Percentiles rank a stretch among this genome's conserved stretches.
These are phyloP conservation scores for Cenopis cana DNA, from an alignment of 2,888 invertebrate genomes.

Conservation along the genomic window DNA sequence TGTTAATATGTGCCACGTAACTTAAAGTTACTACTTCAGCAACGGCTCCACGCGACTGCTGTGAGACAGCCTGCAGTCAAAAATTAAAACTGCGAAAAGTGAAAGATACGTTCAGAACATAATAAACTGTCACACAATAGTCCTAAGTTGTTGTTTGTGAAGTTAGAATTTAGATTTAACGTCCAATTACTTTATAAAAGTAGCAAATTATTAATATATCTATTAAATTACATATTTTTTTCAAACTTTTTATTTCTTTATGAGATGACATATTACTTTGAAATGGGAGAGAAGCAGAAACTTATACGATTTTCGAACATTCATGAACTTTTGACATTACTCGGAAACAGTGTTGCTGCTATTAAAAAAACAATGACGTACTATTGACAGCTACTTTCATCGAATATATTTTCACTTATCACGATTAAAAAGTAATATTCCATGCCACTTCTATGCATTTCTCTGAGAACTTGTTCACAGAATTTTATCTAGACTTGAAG, in stretches of 20 bases:
- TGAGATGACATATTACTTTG: background rate
- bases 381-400: background rate
- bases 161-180: background rate
- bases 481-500: background rate
- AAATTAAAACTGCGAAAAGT: conserved; percentile 18
- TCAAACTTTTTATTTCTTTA: background rate
- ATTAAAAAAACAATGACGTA: background rate
- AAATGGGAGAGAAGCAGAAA: background rate
- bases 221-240: background rate
- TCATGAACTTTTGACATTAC: conserved; percentile 8
- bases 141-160: background rate
- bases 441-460: background rate
- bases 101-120: conserved; percentile 31
- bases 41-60: conserved; percentile 39
- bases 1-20: conserved; percentile 39
- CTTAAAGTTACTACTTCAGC: conserved; percentile 21
- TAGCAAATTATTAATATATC: background rate
- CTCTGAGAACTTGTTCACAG: background rate
- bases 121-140: background rate
- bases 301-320: background rate
- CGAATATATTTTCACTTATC: background rate
- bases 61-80: conserved; percentile 18
- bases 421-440: background rate
- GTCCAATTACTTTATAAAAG: background rate
- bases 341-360: conserved; percentile 10